Conservation (phyloP, 2,797 vertebrate species). For the Gila robusta region DNA sequence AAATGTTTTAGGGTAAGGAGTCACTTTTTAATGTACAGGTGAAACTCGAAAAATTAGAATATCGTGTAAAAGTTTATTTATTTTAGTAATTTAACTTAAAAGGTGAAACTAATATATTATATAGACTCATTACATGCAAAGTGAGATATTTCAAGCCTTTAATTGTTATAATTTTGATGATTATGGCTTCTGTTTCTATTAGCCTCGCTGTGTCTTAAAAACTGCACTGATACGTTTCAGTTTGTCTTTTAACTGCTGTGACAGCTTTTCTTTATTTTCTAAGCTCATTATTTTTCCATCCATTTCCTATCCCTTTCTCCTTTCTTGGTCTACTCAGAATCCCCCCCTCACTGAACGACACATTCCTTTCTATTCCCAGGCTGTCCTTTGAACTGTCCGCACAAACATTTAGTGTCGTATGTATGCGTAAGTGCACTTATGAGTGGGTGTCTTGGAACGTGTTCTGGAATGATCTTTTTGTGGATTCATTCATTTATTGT, state of each 20-base stretch:
- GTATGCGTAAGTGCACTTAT: slow-evolving; percentile 35
- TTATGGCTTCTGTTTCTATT: neutral
- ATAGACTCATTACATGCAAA: too few relatives aligned
- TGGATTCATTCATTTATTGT: neutral
- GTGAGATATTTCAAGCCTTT: too few relatives aligned
- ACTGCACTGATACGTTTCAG: neutral
- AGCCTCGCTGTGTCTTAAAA: neutral
- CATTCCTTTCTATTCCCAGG: slow-evolving; percentile 75
- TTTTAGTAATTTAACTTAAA: too few relatives aligned
- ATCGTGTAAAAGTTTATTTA: too few relatives aligned
- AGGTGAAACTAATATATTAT: too few relatives aligned
- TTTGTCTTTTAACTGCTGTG: neutral
- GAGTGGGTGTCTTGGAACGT: slow-evolving; percentile 26
- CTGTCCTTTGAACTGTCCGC: slow-evolving; percentile 72
- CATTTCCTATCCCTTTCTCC: slow-evolving; percentile 5
- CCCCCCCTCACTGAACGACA: slow-evolving; percentile 72
- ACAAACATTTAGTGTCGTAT: slow-evolving; percentile 51
- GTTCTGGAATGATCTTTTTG: slow-evolving; percentile 32
- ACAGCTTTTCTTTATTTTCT: slow-evolving; percentile 3
- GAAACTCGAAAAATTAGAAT: too few relatives aligned
- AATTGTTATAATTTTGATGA: too few relatives aligned
- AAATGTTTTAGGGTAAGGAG: too few relatives aligned
- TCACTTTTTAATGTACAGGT: too few relatives aligned
- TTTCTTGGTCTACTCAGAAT: slow-evolving; percentile 62
- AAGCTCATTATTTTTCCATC: slow-evolving; percentile 39